Conservation (phyloP, 92 coral and sea anemone genomes). For the Montipora capitata region DNA sequence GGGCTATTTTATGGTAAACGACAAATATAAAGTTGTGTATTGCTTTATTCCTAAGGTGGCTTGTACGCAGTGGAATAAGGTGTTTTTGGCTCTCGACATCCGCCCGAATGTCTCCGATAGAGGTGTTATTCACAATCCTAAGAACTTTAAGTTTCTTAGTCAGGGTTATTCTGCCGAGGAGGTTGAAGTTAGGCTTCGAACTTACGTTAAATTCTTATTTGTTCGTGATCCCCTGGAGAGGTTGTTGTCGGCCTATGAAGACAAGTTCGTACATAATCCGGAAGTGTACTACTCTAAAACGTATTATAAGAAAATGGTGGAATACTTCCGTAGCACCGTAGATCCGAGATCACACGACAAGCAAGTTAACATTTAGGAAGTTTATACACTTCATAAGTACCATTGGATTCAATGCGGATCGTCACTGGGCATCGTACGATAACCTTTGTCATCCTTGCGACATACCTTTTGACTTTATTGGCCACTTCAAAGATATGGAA, state of each 20-base stretch:
- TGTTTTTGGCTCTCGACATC: slow-evolving; percentile 35
- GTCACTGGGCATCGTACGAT: slow-evolving; percentile 34
- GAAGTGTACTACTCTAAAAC: no score
- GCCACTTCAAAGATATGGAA: slow-evolving; percentile 20
- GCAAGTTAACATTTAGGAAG: slow-evolving; percentile 25
- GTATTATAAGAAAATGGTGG: background rate
- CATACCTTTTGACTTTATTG: slow-evolving; percentile 40
- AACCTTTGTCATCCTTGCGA: slow-evolving; percentile 39
- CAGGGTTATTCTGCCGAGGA: background rate
- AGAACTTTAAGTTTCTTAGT: background rate
- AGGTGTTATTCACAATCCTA: background rate
- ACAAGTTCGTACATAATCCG: background rate
- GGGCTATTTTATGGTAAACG: slow-evolving; percentile 10
- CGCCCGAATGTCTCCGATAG: background rate
- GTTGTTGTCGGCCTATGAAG: slow-evolving; percentile 24
- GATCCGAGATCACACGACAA: background rate
- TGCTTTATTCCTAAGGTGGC: slow-evolving; percentile 53
- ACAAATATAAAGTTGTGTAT: slow-evolving; percentile 38
- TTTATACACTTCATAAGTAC: background rate
- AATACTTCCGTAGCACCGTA: background rate
- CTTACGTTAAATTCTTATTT: slow-evolving; percentile 40
- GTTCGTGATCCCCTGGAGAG: slow-evolving; percentile 57
- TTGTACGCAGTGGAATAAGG: slow-evolving; percentile 23
- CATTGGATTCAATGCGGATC: background rate
- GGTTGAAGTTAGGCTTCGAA: slow-evolving; percentile 9